Conservation (phyloP, 2,113 vertebrate genomes). For the Vulpes vulpes region DNA sequence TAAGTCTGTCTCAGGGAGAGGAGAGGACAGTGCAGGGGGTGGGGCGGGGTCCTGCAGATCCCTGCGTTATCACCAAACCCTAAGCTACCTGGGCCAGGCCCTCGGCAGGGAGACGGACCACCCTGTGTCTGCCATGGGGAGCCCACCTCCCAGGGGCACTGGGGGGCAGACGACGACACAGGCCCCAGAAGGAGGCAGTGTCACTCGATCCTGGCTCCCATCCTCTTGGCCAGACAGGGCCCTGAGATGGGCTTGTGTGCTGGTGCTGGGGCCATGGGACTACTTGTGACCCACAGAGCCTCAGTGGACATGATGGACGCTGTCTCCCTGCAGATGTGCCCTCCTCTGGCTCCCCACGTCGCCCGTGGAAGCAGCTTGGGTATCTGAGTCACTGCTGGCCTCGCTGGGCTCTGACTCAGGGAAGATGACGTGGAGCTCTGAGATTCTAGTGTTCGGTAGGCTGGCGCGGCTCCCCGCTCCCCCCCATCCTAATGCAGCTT, state of each 20-base stretch:
- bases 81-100: neutral
- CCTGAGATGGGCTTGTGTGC: neutral
- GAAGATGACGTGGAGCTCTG: accelerated
- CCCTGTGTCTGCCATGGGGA: neutral
- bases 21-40: neutral
- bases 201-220: neutral
- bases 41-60: accelerated
- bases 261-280: accelerated
- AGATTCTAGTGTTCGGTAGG: neutral
- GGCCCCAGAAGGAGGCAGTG: too few relatives aligned
- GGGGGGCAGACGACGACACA: neutral
- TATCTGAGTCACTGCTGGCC: neutral
- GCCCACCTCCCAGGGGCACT: neutral
- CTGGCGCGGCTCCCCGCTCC: too few relatives aligned
- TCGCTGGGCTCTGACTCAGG: neutral
- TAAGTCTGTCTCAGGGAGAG: neutral
- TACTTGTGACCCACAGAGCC: neutral
- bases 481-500: accelerated
- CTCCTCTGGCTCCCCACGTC: accelerated
- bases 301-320: accelerated
- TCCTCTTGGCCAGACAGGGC: neutral
- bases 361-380: neutral
- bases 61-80: accelerated
- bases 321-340: accelerated
- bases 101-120: accelerated